Conservation (phyloP, 1,140 invertebrate species). For the Hydropsyche tenuis region DNA sequence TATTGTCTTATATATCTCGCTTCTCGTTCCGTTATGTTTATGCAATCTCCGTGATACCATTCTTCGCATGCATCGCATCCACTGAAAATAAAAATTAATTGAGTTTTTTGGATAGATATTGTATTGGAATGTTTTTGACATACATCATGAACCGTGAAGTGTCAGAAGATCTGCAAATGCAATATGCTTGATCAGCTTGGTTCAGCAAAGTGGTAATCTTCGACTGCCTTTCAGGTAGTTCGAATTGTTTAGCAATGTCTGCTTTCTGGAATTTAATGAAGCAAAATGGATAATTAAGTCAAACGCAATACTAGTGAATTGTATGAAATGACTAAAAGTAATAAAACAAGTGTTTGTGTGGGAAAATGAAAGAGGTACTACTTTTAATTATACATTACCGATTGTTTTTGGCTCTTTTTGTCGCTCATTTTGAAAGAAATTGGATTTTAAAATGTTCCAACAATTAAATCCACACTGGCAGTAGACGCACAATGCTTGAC, state of each 20-base stretch:
- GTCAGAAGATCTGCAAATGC: conserved; percentile 92
- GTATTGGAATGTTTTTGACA: conserved; percentile 54
- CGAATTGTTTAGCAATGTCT: conserved; percentile 89
- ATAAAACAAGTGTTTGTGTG: neutral
- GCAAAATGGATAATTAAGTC: too few relatives aligned
- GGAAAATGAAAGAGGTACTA: neutral
- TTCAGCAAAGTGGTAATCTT: conserved; percentile 89
- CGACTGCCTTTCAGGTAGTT: conserved; percentile 87
- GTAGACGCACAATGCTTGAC: too few relatives aligned
- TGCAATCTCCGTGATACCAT: conserved; percentile 98
- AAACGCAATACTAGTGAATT: neutral
- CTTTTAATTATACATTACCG: neutral
- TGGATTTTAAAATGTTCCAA: too few relatives aligned
- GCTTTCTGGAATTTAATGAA: conserved; percentile 74
- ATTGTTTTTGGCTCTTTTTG: conserved; percentile 6
- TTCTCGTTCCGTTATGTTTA: conserved; percentile 91
- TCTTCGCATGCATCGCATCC: conserved; percentile 97
- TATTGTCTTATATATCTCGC: conserved; percentile 93
- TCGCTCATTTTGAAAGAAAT: conserved; percentile 18
- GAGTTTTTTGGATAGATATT: neutral
- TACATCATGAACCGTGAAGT: conserved; percentile 96
- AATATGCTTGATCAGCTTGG: conserved; percentile 90
- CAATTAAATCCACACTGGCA: too few relatives aligned
- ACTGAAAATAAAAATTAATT: conserved; percentile 57
- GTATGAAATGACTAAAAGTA: neutral